Conservation (phyloP, 1,140 invertebrate genomes). For the Hestina assimilis region DNA sequence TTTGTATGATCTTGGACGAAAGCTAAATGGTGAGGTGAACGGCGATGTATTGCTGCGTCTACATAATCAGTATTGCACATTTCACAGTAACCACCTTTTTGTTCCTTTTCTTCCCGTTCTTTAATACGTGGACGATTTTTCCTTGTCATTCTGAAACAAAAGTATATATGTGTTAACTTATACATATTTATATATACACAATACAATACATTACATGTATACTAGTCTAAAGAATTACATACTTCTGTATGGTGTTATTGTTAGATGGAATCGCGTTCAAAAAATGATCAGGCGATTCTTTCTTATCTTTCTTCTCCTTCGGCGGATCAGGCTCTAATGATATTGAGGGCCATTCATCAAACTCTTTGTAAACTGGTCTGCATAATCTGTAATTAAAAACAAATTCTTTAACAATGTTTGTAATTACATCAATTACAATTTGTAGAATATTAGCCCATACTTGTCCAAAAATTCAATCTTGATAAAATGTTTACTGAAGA, state of each 20-base stretch:
- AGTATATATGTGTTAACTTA: neutral
- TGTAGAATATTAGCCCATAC: constrained; percentile 60
- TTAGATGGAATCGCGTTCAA: constrained; percentile 24
- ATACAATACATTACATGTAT: neutral
- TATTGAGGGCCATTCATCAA: constrained; percentile 71
- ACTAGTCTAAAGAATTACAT: neutral
- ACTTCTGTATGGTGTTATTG: constrained; percentile 27
- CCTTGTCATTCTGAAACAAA: constrained; percentile 80
- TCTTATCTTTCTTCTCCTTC: constrained; percentile 61
- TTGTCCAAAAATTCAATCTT: constrained; percentile 78
- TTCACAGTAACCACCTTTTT: constrained; percentile 85
- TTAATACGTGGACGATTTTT: constrained; percentile 81
- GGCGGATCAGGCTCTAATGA: constrained; percentile 65
- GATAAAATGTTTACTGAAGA: constrained; percentile 75
- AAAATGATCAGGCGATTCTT: constrained; percentile 39
- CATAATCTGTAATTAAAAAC: constrained; percentile 52
- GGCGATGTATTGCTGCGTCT: constrained; percentile 82
- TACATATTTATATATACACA: too few species aligned
- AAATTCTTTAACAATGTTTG: constrained; percentile 21
- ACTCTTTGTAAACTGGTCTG: constrained; percentile 71
- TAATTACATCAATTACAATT: constrained; percentile 19
- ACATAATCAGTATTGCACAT: constrained; percentile 86
- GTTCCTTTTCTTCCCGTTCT: constrained; percentile 78
- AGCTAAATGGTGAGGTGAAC: constrained; percentile 84
- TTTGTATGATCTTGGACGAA: constrained; percentile 85